Conservation (phyloP, 2,888 invertebrate species). For the Coremacera marginata region DNA sequence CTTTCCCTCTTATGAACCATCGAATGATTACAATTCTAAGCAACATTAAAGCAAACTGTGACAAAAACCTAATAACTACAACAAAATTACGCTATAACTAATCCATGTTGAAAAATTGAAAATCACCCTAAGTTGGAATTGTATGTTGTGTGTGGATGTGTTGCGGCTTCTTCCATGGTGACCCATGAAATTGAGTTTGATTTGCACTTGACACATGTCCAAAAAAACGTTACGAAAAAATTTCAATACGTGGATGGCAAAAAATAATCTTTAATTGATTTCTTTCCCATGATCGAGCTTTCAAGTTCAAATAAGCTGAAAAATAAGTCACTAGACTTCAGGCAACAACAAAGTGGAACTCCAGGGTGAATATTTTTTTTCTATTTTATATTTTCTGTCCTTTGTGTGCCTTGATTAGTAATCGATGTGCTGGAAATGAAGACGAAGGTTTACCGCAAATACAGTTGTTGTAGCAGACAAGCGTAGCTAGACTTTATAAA, state of each 20-base stretch:
- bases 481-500: background rate
- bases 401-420: conserved; percentile 13
- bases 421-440: background rate
- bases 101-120: conserved; percentile 6
- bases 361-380: conserved; percentile 8
- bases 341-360: conserved; percentile 17
- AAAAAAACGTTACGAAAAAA: conserved; percentile 2
- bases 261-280: conserved; percentile 37
- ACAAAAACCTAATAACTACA: background rate
- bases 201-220: conserved; percentile 41
- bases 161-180: background rate
- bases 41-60: background rate
- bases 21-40: conserved; percentile 3
- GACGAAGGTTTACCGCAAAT: background rate
- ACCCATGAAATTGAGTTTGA: conserved; percentile 33
- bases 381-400: background rate
- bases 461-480: background rate
- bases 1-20: no score
- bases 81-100: conserved; percentile 11
- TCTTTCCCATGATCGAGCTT: conserved; percentile 29
- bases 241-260: background rate
- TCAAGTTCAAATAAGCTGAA: conserved; percentile 33
- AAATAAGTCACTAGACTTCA: conserved; percentile 7
- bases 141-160: background rate
- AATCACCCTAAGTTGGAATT: background rate